Conservation (phyloP, 2,797 vertebrate species). For the Crenichthys baileyi region DNA sequence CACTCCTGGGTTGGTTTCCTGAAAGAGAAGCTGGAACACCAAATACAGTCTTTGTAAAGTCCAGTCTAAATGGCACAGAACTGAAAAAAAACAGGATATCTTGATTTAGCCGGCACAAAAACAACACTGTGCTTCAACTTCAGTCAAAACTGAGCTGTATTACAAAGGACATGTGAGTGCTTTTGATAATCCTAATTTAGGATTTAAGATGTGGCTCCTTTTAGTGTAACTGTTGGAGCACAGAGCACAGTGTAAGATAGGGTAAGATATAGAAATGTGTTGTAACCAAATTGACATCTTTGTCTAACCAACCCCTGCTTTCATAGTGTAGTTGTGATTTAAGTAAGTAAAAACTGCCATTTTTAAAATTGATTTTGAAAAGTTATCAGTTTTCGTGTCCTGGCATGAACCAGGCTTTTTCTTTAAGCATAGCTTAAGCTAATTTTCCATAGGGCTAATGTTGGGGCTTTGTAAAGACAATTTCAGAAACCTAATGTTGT, state of each 20-base stretch:
- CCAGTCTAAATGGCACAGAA: background rate
- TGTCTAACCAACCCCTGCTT: background rate
- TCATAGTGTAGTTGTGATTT: background rate
- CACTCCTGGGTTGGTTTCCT: slow-evolving; percentile 93
- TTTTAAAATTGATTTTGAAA: background rate
- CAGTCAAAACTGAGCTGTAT: background rate
- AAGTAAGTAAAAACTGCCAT: background rate
- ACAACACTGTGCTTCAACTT: background rate
- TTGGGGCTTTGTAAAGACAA: no score
- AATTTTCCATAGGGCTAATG: no score
- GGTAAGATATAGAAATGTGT: background rate
- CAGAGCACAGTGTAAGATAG: no score
- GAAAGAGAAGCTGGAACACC: slow-evolving; percentile 90
- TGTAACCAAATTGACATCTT: background rate
- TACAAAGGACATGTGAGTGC: background rate
- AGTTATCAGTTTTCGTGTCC: background rate
- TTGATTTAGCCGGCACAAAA: background rate
- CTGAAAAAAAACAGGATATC: background rate
- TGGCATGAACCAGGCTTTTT: background rate
- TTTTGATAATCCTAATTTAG: background rate
- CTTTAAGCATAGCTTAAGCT: no score
- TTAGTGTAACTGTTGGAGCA: background rate
- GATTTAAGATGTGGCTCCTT: background rate
- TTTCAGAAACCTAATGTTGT: no score
- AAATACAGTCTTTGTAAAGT: background rate